These are phyloP conservation scores for Archivesica marissinica DNA, from an alignment of 1,140 invertebrate genomes.

Conservation along the genomic window DNA sequence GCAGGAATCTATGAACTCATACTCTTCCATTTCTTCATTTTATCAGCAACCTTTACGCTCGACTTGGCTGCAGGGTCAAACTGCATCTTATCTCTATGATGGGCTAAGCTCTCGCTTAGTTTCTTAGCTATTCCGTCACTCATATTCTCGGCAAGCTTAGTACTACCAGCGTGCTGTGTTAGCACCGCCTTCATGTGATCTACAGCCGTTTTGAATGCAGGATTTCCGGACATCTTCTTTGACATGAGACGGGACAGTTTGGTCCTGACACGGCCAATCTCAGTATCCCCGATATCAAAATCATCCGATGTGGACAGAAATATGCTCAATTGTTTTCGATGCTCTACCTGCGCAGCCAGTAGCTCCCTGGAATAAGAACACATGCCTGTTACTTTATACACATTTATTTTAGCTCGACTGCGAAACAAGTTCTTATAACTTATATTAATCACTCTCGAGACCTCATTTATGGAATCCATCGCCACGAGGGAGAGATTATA, in stretches of 20 bases:
- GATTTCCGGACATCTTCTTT: constrained; percentile 41
- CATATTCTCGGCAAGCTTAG: background rate
- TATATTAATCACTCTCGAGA: too few species aligned
- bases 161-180: background rate
- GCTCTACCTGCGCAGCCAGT: constrained; percentile 50
- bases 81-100: background rate
- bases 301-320: constrained; percentile 29
- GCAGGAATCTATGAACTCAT: too few species aligned
- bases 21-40: constrained; percentile 3
- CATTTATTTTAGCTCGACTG: too few species aligned
- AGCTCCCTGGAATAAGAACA: constrained; percentile 45
- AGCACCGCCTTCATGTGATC: background rate
- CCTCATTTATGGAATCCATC: too few species aligned
- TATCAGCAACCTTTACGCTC: background rate
- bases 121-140: background rate
- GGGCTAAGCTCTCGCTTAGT: background rate
- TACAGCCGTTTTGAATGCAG: constrained; percentile 33
- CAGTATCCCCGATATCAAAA: constrained; percentile 21
- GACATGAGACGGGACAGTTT: constrained; percentile 45
- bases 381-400: too few species aligned
- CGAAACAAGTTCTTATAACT: too few species aligned
- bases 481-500: too few species aligned
- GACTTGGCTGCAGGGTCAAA: background rate
- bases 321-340: constrained; percentile 31
- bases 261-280: constrained; percentile 34